phyloP scores from a whole-genome alignment of 2,888 invertebrate species.

The Temnothorax ravouxi region DNA sequence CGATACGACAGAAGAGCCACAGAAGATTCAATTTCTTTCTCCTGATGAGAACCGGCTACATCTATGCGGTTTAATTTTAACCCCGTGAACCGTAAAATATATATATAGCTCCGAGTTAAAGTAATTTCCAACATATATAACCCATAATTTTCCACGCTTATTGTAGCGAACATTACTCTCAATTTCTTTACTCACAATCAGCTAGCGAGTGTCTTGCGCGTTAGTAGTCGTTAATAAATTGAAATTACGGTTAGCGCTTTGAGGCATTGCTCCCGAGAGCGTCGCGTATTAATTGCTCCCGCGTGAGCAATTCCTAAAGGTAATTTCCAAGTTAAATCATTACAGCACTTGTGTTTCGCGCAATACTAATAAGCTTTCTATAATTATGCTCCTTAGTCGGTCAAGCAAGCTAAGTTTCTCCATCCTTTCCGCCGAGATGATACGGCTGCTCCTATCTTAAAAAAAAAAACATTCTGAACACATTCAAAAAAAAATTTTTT shows the following conservation, averaged over 20 bases:
- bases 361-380: conserved; percentile 35
- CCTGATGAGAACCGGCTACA: background rate
- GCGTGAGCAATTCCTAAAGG: conserved; percentile 72
- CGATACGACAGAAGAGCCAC: background rate
- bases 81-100: conserved; percentile 11
- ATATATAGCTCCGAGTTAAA: conserved; percentile 18
- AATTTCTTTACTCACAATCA: conserved; percentile 33
- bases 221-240: conserved; percentile 63
- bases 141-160: conserved; percentile 32
- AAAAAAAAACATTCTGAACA: no score
- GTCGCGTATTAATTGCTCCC: conserved; percentile 72
- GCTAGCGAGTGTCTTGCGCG: conserved; percentile 7
- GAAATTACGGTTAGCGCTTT: conserved; percentile 62
- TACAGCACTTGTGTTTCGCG: conserved; percentile 56
- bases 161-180: conserved; percentile 37
- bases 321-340: conserved; percentile 69
- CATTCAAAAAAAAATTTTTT: no score
- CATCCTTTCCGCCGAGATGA: conserved; percentile 13
- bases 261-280: conserved; percentile 73
- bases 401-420: conserved; percentile 35
- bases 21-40: conserved; percentile 8
- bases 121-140: conserved; percentile 36
- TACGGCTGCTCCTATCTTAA: background rate
- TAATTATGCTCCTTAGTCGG: conserved; percentile 53
- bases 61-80: conserved; percentile 33